These are phyloP conservation scores for Mustela nigripes DNA, from an alignment of 2,113 vertebrate species.

Conservation along the genomic window DNA sequence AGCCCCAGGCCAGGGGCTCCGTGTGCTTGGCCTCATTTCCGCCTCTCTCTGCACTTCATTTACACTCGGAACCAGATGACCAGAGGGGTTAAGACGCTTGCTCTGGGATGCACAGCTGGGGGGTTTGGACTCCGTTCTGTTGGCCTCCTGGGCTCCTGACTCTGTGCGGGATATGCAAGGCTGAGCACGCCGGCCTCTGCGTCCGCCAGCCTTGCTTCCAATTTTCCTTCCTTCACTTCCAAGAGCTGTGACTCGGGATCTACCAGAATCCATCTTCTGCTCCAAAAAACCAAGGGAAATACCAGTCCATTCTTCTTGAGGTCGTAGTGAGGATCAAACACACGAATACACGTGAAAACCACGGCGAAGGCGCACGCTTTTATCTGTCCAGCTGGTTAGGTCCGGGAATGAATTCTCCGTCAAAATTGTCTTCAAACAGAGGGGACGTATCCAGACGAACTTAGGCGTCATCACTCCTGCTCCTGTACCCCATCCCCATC, in stretches of 20 bases:
- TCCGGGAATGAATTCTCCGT: neutral
- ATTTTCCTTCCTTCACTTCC: neutral
- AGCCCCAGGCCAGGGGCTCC: neutral
- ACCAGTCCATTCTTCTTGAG: too few relatives aligned
- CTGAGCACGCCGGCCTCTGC: fast-evolving
- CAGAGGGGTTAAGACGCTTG: too few relatives aligned
- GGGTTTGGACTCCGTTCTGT: neutral
- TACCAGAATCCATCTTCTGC: neutral
- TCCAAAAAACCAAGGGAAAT: neutral
- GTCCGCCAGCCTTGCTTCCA: fast-evolving
- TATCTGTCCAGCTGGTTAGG: fast-evolving
- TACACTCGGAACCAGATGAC: neutral
- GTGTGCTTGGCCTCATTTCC: too few relatives aligned
- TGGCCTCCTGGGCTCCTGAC: neutral
- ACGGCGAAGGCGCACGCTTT: too few relatives aligned
- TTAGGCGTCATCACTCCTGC: too few relatives aligned
- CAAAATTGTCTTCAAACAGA: neutral
- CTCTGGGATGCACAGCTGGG: fast-evolving
- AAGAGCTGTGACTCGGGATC: neutral
- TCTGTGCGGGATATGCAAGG: fast-evolving
- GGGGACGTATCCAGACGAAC: neutral
- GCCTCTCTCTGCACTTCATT: too few relatives aligned
- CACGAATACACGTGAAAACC: fast-evolving
- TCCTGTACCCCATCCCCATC: too few relatives aligned
- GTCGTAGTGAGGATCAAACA: neutral